Evolutionary conservation across 2,113 vertebrate species (phyloP).

Genomic region (Catharus fuscescens): DNA sequence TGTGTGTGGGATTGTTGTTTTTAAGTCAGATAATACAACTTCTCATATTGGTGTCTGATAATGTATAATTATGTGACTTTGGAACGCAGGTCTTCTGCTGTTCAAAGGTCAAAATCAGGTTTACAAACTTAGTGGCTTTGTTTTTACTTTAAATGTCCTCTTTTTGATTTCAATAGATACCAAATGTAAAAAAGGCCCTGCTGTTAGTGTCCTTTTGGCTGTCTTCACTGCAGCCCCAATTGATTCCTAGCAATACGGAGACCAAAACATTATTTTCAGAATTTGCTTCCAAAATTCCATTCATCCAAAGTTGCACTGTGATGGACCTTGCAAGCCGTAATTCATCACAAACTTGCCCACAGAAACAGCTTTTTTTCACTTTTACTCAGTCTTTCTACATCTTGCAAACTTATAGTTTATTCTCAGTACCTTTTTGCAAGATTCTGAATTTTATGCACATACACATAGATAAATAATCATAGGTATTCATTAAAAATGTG

Average conservation of each 20-base stretch:
- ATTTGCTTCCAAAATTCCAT: not conserved
- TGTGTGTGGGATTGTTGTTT: not conserved
- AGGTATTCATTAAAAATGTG: not conserved
- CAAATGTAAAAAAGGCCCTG: not conserved
- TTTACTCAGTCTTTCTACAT: not conserved
- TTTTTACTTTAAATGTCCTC: not conserved
- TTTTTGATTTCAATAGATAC: not conserved
- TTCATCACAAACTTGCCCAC: not conserved
- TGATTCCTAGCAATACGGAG: not conserved
- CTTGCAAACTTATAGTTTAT: not conserved
- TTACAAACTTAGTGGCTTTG: not conserved
- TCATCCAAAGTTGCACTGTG: not conserved
- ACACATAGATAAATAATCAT: rapidly evolving
- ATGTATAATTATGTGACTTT: not conserved
- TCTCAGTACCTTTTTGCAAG: not conserved
- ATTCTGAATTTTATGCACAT: not conserved
- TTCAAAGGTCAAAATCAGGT: not conserved
- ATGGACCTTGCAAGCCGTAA: not conserved
- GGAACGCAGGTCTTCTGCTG: not conserved
- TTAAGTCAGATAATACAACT: not conserved
- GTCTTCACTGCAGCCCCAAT: not conserved
- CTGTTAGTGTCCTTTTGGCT: not conserved
- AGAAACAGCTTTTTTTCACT: not conserved
- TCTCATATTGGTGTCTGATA: not conserved
- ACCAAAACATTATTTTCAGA: not conserved